phyloP scores from a whole-genome alignment of 2,888 invertebrate species.

The Ecdyonurus torrentis region DNA sequence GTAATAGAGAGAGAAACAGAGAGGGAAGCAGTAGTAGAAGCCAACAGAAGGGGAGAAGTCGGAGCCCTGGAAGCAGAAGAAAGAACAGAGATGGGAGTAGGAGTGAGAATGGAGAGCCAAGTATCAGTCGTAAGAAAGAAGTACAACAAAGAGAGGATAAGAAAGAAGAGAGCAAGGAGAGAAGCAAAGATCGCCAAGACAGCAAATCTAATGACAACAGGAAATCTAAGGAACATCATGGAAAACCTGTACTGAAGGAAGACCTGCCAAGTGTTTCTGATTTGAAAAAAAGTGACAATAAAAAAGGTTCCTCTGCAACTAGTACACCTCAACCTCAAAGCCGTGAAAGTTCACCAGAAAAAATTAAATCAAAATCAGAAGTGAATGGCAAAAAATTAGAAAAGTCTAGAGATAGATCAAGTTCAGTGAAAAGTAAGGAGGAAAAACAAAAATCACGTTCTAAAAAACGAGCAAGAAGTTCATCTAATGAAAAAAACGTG shows the following conservation, averaged over 20 bases:
- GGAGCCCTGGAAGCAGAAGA: too few species aligned
- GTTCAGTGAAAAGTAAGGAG: background rate
- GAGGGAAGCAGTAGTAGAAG: slow-evolving; percentile 5
- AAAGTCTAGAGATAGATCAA: background rate
- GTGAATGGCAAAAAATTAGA: background rate
- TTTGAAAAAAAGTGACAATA: too few species aligned
- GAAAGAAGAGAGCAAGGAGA: background rate
- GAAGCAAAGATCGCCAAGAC: slow-evolving; percentile 14
- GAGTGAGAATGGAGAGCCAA: slow-evolving; percentile 9
- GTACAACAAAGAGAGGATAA: background rate
- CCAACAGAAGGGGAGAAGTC: background rate
- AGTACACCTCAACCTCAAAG: too few species aligned
- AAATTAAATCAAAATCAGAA: background rate
- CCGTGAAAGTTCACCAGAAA: background rate
- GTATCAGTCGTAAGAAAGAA: background rate
- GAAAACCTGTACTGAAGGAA: too few species aligned
- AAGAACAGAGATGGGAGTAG: slow-evolving; percentile 11
- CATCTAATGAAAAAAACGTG: background rate
- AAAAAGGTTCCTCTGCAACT: too few species aligned
- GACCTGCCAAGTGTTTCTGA: too few species aligned
- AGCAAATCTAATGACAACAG: slow-evolving; percentile 19
- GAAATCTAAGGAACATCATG: slow-evolving; percentile 20
- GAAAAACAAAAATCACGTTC: background rate
- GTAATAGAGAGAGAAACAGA: slow-evolving; percentile 10
- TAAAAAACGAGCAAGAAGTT: background rate